Conservation (phyloP, 2,888 invertebrate genomes). For the Alviniconcha strummeri region DNA sequence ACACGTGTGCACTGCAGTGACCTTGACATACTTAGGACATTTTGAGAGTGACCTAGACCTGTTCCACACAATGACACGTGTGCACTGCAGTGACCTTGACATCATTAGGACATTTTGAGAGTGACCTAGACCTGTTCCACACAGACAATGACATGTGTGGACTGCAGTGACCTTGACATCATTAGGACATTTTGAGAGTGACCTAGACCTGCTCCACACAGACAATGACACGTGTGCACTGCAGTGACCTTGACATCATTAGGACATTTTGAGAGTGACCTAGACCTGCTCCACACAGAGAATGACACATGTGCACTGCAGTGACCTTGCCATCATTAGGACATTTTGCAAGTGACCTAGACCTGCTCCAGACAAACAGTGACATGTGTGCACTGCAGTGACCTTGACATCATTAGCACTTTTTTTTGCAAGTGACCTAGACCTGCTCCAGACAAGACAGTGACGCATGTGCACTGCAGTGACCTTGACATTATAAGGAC, state of each 20-base stretch:
- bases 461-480: background rate
- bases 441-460: background rate
- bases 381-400: background rate
- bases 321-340: too few relatives aligned
- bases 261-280: too few relatives aligned
- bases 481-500: too few relatives aligned
- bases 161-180: too few relatives aligned
- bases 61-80: too few relatives aligned
- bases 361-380: slow-evolving; percentile 38
- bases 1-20: background rate
- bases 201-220: background rate
- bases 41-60: too few relatives aligned
- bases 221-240: background rate
- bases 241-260: too few relatives aligned
- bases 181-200: background rate
- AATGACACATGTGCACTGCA: background rate
- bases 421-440: background rate
- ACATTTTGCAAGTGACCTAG: slow-evolving; percentile 45
- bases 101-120: too few relatives aligned
- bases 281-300: background rate
- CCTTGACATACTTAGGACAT: too few relatives aligned
- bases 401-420: background rate
- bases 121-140: slow-evolving; percentile 52
- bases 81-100: too few relatives aligned
- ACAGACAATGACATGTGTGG: background rate